Percentiles rank a stretch among this genome's conserved stretches.
These are phyloP conservation scores for Paramisgurnus dabryanus DNA, from an alignment of 2,113 vertebrate genomes.

Conservation along the genomic window DNA sequence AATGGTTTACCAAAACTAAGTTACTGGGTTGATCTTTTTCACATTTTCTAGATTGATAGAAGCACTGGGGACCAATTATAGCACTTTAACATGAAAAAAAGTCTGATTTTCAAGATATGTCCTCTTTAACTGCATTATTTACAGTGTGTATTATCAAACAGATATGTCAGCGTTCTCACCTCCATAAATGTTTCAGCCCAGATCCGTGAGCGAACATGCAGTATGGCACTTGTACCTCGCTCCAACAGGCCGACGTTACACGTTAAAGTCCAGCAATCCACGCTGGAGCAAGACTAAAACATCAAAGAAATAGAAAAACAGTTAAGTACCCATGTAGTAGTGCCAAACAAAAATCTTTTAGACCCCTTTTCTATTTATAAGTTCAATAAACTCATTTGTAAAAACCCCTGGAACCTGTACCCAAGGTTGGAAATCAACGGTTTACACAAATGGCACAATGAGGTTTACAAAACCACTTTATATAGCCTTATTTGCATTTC, in stretches of 20 bases:
- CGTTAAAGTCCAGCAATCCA: slow-evolving; percentile 80
- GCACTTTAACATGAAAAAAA: no score
- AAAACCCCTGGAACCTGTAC: no score
- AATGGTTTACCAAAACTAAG: no score
- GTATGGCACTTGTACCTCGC: slow-evolving; percentile 78
- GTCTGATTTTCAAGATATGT: no score
- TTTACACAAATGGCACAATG: neutral
- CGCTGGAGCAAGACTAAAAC: slow-evolving; percentile 79
- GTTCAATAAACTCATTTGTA: no score
- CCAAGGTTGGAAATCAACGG: no score
- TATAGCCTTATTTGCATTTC: neutral
- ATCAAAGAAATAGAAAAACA: neutral
- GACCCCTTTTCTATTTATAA: no score
- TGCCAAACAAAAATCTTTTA: neutral
- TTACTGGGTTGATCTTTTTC: no score
- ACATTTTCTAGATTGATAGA: no score
- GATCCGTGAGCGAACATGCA: slow-evolving; percentile 83
- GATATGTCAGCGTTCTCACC: slow-evolving; percentile 63
- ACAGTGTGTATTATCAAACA: neutral
- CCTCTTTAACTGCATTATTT: no score
- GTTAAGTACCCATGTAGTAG: neutral
- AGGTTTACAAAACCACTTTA: neutral
- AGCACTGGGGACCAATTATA: no score
- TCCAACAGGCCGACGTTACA: slow-evolving; percentile 82
- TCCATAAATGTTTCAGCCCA: slow-evolving; percentile 85